A percentile compares a stretch with the other conserved stretches of the same genome.
phyloP scores from a whole-genome alignment of 2,113 vertebrate species.

The Seriola dumerili region DNA sequence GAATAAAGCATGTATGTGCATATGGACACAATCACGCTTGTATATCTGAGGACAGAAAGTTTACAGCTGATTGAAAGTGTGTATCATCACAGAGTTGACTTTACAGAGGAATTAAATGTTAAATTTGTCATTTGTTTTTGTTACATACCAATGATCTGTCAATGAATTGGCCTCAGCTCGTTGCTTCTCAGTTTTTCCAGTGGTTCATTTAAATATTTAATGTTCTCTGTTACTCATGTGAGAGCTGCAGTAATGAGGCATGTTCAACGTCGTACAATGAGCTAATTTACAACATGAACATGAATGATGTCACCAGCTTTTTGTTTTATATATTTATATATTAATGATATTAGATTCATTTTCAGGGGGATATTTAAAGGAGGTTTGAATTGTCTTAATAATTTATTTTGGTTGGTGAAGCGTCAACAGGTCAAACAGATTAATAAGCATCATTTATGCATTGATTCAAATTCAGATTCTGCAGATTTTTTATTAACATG shows the following conservation, averaged over 20 bases:
- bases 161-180: not conserved
- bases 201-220: constrained; percentile 17
- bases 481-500: too few relatives aligned
- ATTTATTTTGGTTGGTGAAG: too few relatives aligned
- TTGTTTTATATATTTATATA: too few relatives aligned
- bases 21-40: constrained; percentile 52
- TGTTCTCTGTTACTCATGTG: not conserved
- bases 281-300: not conserved
- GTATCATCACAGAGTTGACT: constrained; percentile 21
- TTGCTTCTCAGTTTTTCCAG: constrained; percentile 14
- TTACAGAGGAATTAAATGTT: constrained; percentile 30
- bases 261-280: not conserved
- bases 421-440: too few relatives aligned
- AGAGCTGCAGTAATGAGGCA: not conserved
- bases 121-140: constrained; percentile 41
- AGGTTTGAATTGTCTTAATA: too few relatives aligned
- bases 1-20: constrained; percentile 28
- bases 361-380: too few relatives aligned
- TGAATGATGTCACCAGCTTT: too few relatives aligned
- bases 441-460: too few relatives aligned
- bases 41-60: constrained; percentile 35
- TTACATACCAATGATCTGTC: not conserved
- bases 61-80: constrained; percentile 43
- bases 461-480: too few relatives aligned
- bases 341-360: too few relatives aligned